Base-by-base conservation (phyloP, 2,797 vertebrate genomes). In the Mallotus villosus region DNA sequence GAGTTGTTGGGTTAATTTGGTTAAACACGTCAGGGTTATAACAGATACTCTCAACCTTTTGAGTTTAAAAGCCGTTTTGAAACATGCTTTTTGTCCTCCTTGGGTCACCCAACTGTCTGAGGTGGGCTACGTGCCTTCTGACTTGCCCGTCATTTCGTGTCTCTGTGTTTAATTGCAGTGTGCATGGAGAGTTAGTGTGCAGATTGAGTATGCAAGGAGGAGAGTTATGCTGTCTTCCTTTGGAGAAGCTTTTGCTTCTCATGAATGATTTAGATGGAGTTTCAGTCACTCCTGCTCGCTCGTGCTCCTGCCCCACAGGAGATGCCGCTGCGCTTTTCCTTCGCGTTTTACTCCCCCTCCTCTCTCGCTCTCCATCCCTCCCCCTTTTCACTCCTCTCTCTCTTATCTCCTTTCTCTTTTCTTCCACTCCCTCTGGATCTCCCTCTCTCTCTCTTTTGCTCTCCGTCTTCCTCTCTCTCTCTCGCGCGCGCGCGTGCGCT, bases 231-330 rank as follows among this genome's bases (percentile, higher is more conserved):
- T 55, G 67, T 55, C 66, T 79, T 72, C 49, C 9, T 61, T 46
- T 37, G 57, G 61, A 88, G 85, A 86, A 91, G 90, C 85, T 91
- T 55, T 93, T 94, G 92, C 87, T 83, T 84, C 80, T 81, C 75
- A 90, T 94, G 90, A 94, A 95, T 94, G 92, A 94, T 94, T 94
- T 85, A 95, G 91, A 29, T 83, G 82, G 34, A 74, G 84, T 88
- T 89, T 91, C 90, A 92, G 90, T 92, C 90, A 91, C 92, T 92
- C 91, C 89, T 27, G 27, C 27, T 4, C 4, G 3, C 92, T 92
- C 91, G 3, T 27, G 3, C 92, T 92, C 91, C 89, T 91, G 86
- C 88, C 87, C 91, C 91, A 90, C 90, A 94, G 92, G 92, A 94
- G 93, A 91, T 92, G 84, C 90, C 89, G 86, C 88, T 82, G 81